phyloP scores from a whole-genome alignment of 1,140 invertebrate species.

The Platorchestia sp. region DNA sequence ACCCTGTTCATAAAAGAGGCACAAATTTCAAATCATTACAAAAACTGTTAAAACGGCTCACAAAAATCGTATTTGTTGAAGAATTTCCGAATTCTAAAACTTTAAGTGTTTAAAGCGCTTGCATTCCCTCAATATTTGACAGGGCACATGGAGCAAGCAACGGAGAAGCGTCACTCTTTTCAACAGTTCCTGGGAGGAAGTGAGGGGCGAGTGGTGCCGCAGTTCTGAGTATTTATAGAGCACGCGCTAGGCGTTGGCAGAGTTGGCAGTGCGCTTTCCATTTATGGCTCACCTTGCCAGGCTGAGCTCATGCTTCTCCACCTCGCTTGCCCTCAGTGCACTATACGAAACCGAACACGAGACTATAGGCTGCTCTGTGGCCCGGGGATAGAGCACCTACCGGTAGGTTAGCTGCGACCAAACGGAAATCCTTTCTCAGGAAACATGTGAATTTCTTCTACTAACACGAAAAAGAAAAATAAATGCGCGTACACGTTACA shows the following conservation, averaged over 20 bases:
- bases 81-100: background rate
- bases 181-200: background rate
- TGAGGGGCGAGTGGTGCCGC: background rate
- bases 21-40: background rate
- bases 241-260: slow-evolving; percentile 42
- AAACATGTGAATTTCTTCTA: background rate
- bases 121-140: background rate
- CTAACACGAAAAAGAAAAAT: background rate
- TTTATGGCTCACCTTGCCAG: slow-evolving; percentile 44
- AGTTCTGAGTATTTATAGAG: slow-evolving; percentile 38
- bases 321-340: slow-evolving; percentile 46
- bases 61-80: background rate
- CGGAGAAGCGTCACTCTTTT: background rate
- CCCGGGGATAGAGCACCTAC: slow-evolving; percentile 44
- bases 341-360: slow-evolving; percentile 51
- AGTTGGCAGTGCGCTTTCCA: slow-evolving; percentile 13
- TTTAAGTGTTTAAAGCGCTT: no score
- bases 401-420: slow-evolving; percentile 26
- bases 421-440: background rate
- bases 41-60: background rate
- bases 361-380: slow-evolving; percentile 54
- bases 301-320: slow-evolving; percentile 22
- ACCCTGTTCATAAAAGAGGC: background rate
- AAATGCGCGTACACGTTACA: background rate
- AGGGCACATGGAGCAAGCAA: background rate